Base-by-base conservation (phyloP, 2,797 vertebrate species). In the Sphenopsis melanotis region DNA sequence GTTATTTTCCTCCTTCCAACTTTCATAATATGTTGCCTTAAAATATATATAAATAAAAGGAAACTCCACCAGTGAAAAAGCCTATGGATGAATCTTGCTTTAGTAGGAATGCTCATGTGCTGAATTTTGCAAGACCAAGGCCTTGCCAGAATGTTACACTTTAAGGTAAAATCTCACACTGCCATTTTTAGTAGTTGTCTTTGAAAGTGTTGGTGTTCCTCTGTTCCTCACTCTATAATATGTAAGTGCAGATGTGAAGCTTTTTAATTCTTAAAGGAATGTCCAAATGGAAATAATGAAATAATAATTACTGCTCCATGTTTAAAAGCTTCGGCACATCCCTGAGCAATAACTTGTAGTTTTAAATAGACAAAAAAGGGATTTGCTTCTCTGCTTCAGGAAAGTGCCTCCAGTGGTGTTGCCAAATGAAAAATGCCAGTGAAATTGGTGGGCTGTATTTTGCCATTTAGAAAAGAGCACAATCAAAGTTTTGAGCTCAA, bases 11-110 rank as follows among this genome's bases (percentile, higher is more conserved):
- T 94, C 72, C 79, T 88, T 93, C 71, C 75, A 55, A 57, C 49
- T 89, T 90, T 68, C 68, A 75, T 96, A 55, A 70, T 96, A 85
- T 94, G 83, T 96, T 92, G 82, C 77, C 95, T 94, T 80, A 88
- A 94, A 84, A 88, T 85, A 96, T 84, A 75, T 91, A 94, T 74
- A 66, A 96, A 96, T 94, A 97, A 97, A 96, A 88, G 59, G 91
- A 93, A 92, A 90, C 63, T 90, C 95, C 94, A 90, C 80, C 83
- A 74, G 77, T 90, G 76, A 70, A 90, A 80, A 90, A 94, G 55
- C 80, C 46, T 55, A 84, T 70, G 66, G 61, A 17, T 30, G 86
- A 94, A 64, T 88, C 76, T 89, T 95, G 77, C 85, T 97, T 96
- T 70, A 36, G 46, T 63, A 30, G 74, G 47, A 82, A 46, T 56